Conservation (phyloP, 2,113 vertebrate species). For the Tretioscincus oriximinensis region DNA sequence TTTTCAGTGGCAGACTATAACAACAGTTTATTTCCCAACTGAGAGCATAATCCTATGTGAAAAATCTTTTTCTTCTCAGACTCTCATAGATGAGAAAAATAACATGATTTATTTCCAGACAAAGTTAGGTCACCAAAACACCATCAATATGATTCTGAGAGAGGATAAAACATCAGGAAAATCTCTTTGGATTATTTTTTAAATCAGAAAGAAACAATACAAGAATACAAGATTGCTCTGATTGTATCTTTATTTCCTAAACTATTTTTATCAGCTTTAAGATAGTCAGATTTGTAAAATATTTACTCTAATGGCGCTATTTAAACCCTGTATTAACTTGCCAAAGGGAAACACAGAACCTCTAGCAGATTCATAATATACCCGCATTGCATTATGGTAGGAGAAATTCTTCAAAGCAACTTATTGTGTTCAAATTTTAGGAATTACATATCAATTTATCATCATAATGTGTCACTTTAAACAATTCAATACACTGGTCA, state of each 20-base stretch:
- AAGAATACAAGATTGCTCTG: not conserved
- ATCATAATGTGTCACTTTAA: no score
- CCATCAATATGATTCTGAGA: constrained; percentile 3
- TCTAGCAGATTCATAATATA: not conserved
- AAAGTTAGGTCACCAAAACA: constrained; percentile 3
- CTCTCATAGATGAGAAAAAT: not conserved
- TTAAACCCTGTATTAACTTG: not conserved
- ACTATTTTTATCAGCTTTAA: not conserved
- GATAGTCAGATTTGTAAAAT: not conserved
- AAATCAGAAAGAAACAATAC: constrained; percentile 3
- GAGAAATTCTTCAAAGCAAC: not conserved
- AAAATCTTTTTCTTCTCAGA: constrained; percentile 24
- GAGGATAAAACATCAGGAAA: constrained; percentile 31
- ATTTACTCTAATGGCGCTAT: not conserved
- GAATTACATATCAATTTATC: no score
- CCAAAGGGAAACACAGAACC: not conserved
- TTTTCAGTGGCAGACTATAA: not conserved
- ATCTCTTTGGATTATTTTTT: constrained; percentile 20
- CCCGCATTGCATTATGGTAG: not conserved
- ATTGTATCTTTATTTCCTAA: not conserved
- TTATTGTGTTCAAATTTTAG: not conserved
- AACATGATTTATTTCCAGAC: constrained; percentile 16
- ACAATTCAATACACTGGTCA: not conserved
- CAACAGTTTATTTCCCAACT: constrained; percentile 26
- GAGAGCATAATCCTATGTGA: not conserved